phyloP scores from a whole-genome alignment of 2,797 vertebrate genomes.

The Allobates femoralis region DNA sequence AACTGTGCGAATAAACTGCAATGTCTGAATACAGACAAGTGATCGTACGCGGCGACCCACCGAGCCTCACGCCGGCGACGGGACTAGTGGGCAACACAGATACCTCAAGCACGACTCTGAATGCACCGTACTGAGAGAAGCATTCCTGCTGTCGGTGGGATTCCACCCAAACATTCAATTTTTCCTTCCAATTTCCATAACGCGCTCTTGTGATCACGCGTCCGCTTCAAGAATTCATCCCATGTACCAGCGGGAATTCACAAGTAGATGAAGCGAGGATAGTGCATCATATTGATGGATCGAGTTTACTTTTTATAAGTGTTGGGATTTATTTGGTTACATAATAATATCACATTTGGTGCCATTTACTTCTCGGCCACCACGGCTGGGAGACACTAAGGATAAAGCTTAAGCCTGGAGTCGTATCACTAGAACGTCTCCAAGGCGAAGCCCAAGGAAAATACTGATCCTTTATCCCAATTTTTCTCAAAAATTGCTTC shows the following conservation, averaged over 20 bases:
- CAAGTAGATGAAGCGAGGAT: constrained; percentile 57
- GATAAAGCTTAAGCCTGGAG: neutral
- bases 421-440: neutral
- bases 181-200: neutral
- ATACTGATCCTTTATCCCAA: no score
- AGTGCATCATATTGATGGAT: constrained; percentile 74
- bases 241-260: constrained; percentile 59
- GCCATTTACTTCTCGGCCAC: neutral
- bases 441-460: neutral
- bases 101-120: constrained; percentile 49
- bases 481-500: neutral
- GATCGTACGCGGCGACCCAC: neutral
- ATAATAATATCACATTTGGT: neutral
- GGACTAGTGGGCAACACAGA: neutral
- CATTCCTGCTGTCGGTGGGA: constrained; percentile 43
- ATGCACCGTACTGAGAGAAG: constrained; percentile 55
- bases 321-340: neutral
- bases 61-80: no score
- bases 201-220: neutral
- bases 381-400: neutral
- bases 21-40: neutral
- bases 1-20: neutral
- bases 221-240: neutral
- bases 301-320: constrained; percentile 44
- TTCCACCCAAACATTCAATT: neutral